Percentiles rank a stretch among this genome's conserved stretches.
Evolutionary conservation across 2,113 vertebrate species (phyloP).

Genomic region (Elephantulus edwardii): DNA sequence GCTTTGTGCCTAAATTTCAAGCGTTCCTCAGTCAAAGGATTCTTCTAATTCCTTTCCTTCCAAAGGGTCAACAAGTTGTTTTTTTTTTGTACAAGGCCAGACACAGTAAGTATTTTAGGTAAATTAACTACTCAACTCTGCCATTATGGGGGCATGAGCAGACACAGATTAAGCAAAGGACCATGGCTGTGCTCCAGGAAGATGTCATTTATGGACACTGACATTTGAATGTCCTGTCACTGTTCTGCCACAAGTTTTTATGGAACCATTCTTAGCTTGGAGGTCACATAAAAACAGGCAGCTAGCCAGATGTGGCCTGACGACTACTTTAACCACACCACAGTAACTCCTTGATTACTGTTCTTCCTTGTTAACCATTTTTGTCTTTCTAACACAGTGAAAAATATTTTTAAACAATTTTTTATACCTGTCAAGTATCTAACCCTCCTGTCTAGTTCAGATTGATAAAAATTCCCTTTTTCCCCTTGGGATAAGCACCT

Average conservation of each 20-base stretch:
- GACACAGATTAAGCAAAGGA: neutral
- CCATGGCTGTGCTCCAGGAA: too few relatives aligned
- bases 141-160: neutral
- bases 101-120: neutral
- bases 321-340: neutral
- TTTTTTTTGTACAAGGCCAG: constrained; percentile 16
- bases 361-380: neutral
- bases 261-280: constrained; percentile 13
- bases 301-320: neutral
- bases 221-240: constrained; percentile 14
- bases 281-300: neutral
- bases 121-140: neutral
- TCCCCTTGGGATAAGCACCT: neutral
- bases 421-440: too few relatives aligned
- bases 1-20: neutral
- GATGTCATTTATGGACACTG: neutral
- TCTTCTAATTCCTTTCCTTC: neutral
- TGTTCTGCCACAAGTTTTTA: neutral
- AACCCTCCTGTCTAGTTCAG: too few relatives aligned
- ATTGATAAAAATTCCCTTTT: neutral
- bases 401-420: too few relatives aligned
- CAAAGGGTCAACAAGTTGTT: neutral
- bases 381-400: neutral
- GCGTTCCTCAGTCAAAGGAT: neutral
- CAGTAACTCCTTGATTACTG: neutral